These are phyloP conservation scores for Cheilosia grossa DNA, from an alignment of 2,888 invertebrate genomes.

Conservation along the genomic window DNA sequence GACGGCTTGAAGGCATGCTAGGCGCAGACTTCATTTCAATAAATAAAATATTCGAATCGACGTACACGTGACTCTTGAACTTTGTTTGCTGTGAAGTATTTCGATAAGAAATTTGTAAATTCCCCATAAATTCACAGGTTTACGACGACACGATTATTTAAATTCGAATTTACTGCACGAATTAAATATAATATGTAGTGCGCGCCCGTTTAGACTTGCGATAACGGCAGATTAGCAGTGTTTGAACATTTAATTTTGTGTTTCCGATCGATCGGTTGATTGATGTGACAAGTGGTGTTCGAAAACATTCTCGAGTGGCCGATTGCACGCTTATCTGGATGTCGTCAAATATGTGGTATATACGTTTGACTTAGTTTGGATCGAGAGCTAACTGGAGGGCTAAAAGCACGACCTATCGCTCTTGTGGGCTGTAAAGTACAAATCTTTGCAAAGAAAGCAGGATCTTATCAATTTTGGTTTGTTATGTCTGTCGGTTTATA, in stretches of 20 bases:
- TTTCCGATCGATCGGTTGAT: background rate
- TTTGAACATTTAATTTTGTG: background rate
- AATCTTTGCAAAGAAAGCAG: no score
- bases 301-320: background rate
- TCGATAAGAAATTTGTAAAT: conserved; percentile 10
- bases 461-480: no score
- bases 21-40: background rate
- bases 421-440: no score
- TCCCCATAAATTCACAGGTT: background rate
- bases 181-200: background rate
- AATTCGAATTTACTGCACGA: background rate
- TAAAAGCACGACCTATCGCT: no score
- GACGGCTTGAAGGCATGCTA: conserved; percentile 83
- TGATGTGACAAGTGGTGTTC: background rate
- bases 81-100: background rate
- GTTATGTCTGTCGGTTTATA: no score
- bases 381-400: no score
- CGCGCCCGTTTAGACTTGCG: background rate
- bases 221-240: background rate
- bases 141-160: background rate
- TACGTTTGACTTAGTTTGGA: no score
- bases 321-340: conserved; percentile 9
- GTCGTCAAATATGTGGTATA: background rate
- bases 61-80: background rate
- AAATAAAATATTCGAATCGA: background rate